These are phyloP conservation scores for Macroglossus sobrinus DNA, from an alignment of 2,113 vertebrate species.

Conservation along the genomic window DNA sequence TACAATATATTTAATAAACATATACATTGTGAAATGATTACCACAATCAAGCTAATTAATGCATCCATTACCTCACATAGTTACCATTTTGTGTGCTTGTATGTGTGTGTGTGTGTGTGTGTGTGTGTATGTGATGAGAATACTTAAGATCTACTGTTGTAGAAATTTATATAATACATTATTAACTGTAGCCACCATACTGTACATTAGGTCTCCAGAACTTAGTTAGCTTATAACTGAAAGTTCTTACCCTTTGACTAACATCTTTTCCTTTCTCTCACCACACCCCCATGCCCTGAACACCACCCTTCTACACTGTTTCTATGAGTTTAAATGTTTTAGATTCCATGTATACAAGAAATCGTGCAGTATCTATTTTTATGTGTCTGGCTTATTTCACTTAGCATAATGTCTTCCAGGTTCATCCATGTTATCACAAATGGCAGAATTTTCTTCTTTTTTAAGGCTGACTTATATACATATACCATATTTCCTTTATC, in stretches of 20 bases:
- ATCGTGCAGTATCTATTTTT: neutral
- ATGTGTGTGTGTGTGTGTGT: neutral
- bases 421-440: neutral
- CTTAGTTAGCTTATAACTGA: neutral
- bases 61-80: neutral
- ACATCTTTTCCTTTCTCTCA: neutral
- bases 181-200: neutral
- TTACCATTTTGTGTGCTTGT: neutral
- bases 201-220: neutral
- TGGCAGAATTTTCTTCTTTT: neutral
- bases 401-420: neutral
- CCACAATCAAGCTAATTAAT: neutral
- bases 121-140: neutral
- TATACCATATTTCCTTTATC: neutral
- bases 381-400: neutral
- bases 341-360: neutral
- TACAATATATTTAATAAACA: neutral
- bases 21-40: neutral
- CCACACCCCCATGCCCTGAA: neutral
- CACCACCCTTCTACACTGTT: neutral
- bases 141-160: neutral
- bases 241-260: neutral
- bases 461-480: neutral
- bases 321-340: neutral
- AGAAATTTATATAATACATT: neutral